A percentile compares a stretch with the other conserved stretches of the same genome.
phyloP scores from a whole-genome alignment of 2,888 invertebrate species.

The Napeogenes inachia region DNA sequence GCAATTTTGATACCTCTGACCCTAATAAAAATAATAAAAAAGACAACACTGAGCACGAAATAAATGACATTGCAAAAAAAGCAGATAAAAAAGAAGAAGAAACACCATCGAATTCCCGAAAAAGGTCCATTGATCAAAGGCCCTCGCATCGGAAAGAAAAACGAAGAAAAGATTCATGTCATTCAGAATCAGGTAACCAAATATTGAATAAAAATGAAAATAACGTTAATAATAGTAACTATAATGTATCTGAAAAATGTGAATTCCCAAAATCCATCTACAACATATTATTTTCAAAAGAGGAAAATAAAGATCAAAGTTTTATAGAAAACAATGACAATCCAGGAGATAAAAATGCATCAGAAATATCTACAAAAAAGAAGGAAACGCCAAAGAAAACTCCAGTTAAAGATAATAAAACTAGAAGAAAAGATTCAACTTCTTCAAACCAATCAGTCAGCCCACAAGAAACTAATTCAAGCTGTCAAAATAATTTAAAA shows the following conservation, averaged over 20 bases:
- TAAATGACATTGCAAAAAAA: constrained; percentile 35
- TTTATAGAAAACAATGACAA: constrained; percentile 42
- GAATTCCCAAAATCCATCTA: constrained; percentile 46
- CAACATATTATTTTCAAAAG: constrained; percentile 47
- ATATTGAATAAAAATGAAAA: constrained; percentile 42
- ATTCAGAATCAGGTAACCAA: constrained; percentile 39
- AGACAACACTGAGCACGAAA: constrained; percentile 34
- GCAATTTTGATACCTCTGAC: neutral
- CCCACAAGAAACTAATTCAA: constrained; percentile 46
- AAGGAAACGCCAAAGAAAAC: constrained; percentile 52
- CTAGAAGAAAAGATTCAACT: constrained; percentile 46
- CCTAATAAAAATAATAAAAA: constrained; percentile 26
- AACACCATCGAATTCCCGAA: constrained; percentile 48
- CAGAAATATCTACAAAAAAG: constrained; percentile 65
- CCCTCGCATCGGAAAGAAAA: constrained; percentile 71
- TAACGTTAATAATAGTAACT: constrained; percentile 41
- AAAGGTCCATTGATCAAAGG: constrained; percentile 62
- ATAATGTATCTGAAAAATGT: constrained; percentile 45
- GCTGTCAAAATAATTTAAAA: constrained; percentile 42
- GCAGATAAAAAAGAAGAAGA: constrained; percentile 36
- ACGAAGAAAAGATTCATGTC: constrained; percentile 59
- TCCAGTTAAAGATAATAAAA: constrained; percentile 39
- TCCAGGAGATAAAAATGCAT: constrained; percentile 47
- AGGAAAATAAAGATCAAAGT: constrained; percentile 32
- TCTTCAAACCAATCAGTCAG: constrained; percentile 56